Conservation (phyloP, 2,113 vertebrate species). For the Rhinopomastus cyanomelas region DNA sequence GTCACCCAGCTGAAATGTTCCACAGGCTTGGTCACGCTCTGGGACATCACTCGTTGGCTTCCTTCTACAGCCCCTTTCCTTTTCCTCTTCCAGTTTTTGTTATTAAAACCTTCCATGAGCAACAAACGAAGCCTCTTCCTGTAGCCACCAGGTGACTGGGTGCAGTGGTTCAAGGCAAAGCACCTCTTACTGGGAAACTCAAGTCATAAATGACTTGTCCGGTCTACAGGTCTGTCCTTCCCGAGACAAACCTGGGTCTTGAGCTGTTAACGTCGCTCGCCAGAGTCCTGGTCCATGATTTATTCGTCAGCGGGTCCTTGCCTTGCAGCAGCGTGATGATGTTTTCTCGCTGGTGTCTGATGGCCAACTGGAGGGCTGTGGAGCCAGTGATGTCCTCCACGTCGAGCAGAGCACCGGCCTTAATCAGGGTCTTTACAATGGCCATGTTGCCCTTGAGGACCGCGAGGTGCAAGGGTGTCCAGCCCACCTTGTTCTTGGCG, state of each 20-base stretch:
- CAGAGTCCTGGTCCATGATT: accelerated
- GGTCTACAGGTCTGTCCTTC: slow-evolving; percentile 35
- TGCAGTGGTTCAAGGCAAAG: background rate
- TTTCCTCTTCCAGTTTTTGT: background rate
- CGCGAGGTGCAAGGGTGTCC: slow-evolving; percentile 82
- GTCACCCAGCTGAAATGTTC: background rate
- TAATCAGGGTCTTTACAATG: slow-evolving; percentile 80
- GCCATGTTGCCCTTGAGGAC: slow-evolving; percentile 74
- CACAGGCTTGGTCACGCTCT: background rate
- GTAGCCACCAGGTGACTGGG: background rate
- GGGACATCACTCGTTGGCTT: background rate
- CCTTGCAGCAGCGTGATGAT: slow-evolving; percentile 69
- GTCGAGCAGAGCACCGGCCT: slow-evolving; percentile 69
- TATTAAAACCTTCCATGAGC: background rate
- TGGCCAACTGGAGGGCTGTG: slow-evolving; percentile 78
- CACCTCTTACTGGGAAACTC: background rate
- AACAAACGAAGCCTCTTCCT: background rate
- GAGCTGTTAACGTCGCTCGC: background rate
- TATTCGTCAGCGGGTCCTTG: background rate
- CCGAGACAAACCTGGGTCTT: background rate
- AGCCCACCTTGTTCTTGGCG: slow-evolving; percentile 71
- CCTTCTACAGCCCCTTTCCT: background rate
- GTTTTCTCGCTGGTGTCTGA: slow-evolving; percentile 67
- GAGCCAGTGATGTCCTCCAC: slow-evolving; percentile 70
- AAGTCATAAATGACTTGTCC: background rate